Conservation (phyloP, 2,888 invertebrate species). For the Norana najaformis region DNA sequence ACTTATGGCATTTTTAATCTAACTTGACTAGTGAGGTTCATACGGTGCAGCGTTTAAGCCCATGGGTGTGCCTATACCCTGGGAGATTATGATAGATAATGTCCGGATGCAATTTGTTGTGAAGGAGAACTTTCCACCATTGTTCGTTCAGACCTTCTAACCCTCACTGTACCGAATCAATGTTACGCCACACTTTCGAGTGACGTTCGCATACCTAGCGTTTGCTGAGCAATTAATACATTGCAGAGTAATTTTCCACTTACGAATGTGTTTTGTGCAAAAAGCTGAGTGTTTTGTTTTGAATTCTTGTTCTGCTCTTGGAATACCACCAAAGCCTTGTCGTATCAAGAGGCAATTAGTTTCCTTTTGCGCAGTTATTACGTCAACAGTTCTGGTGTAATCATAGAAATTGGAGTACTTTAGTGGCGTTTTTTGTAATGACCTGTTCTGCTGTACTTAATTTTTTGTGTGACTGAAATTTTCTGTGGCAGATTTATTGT, state of each 20-base stretch:
- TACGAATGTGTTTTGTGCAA: not conserved
- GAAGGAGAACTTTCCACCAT: not conserved
- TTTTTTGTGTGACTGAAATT: not conserved
- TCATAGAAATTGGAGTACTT: not conserved
- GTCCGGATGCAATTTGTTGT: not conserved
- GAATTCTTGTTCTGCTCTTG: not conserved
- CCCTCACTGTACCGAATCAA: too few species aligned
- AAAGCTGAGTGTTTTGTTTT: not conserved
- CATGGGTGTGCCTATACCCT: not conserved
- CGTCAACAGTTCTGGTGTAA: not conserved
- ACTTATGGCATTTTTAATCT: not conserved
- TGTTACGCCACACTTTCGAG: not conserved
- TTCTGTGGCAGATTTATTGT: not conserved
- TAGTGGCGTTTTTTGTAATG: not conserved
- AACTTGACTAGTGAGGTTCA: not conserved
- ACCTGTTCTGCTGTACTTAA: not conserved
- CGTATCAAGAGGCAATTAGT: not conserved
- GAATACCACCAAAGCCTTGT: not conserved
- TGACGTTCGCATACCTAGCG: not conserved
- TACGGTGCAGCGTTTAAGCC: not conserved
- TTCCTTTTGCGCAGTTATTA: not conserved
- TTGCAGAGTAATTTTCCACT: not conserved
- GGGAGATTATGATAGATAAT: not conserved
- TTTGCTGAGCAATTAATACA: not conserved
- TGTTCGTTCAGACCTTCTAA: too few species aligned